phyloP scores from a whole-genome alignment of 2,113 vertebrate species.

The Formicarius rufipectus region DNA sequence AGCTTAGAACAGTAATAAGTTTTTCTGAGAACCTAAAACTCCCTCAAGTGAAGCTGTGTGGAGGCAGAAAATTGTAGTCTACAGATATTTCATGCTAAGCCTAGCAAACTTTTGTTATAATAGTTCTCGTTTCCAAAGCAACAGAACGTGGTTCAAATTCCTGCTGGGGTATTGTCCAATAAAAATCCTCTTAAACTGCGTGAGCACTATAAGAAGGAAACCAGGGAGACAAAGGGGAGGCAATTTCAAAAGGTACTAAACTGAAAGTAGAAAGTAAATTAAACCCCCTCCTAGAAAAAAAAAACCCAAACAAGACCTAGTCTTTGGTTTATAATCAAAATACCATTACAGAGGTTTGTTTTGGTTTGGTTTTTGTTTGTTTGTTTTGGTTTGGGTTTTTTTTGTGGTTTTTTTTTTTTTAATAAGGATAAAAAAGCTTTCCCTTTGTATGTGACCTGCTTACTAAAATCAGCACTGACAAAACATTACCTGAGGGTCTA shows the following conservation, averaged over 20 bases:
- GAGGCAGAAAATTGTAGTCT: neutral
- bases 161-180: neutral
- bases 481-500: neutral
- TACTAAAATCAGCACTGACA: neutral
- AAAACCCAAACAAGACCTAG: neutral
- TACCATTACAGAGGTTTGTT: neutral
- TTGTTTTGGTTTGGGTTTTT: too few relatives aligned
- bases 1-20: neutral
- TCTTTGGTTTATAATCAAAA: neutral
- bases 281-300: neutral
- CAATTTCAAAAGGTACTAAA: neutral
- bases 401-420: too few relatives aligned
- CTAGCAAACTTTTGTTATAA: neutral
- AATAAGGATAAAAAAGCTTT: neutral
- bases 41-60: neutral
- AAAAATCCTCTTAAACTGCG: neutral
- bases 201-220: neutral
- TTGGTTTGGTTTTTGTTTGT: too few relatives aligned
- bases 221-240: neutral
- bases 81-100: neutral
- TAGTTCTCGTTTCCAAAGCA: slow-evolving; percentile 40
- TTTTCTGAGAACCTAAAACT: neutral
- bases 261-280: neutral
- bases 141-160: neutral
- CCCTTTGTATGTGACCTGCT: neutral